phyloP scores from a whole-genome alignment of 2,888 invertebrate species.

The Ametastegia equiseti region DNA sequence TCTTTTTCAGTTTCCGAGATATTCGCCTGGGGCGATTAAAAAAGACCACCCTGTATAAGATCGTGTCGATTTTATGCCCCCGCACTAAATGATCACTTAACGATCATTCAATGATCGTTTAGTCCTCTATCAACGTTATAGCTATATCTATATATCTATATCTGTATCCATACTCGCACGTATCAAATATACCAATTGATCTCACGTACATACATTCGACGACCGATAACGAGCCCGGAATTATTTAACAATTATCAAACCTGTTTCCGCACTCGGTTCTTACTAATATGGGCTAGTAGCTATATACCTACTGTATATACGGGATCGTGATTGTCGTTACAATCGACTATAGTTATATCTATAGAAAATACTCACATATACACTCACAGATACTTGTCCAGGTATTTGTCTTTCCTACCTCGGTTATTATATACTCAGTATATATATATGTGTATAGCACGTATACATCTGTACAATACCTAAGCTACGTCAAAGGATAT shows the following conservation, averaged over 20 bases:
- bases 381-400: too few relatives aligned
- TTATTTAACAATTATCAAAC: constrained; percentile 41
- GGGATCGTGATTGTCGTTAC: neutral
- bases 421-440: neutral
- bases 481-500: constrained; percentile 10
- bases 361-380: too few relatives aligned
- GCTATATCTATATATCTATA: neutral
- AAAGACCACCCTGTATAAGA: too few relatives aligned
- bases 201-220: constrained; percentile 4
- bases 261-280: neutral
- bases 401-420: too few relatives aligned
- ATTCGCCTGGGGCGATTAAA: too few relatives aligned
- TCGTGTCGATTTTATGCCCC: neutral
- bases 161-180: neutral
- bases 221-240: constrained; percentile 21
- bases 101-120: neutral
- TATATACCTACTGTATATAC: neutral
- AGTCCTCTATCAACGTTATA: neutral
- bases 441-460: neutral
- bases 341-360: too few relatives aligned
- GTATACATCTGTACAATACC: too few relatives aligned
- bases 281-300: constrained; percentile 20
- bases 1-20: too few relatives aligned
- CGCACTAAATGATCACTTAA: neutral
- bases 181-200: neutral